Evolutionary conservation across 2,797 vertebrate genomes (phyloP), one percentile per base, ranked within the genome.

Genomic region (Australoheros facetus): DNA sequence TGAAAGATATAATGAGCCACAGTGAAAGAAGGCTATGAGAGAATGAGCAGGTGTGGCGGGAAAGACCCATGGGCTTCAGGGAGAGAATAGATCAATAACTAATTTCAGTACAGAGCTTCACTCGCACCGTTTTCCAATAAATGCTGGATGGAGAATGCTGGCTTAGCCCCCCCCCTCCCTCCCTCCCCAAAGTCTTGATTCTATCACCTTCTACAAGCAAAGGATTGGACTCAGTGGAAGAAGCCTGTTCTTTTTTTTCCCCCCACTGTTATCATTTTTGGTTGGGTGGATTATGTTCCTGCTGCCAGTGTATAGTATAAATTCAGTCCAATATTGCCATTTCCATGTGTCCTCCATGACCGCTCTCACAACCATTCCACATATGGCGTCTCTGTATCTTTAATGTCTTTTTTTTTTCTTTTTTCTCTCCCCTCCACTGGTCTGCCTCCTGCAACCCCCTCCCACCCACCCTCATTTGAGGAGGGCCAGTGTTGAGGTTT

Each of bases 71-170:
- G 92, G 91, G 93, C 93, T 94, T 91, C 83, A 77, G 93, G 91
- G 90, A 92, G 94, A 92, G 92, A 91, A 93, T 83, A 91, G 94
- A 95, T 95, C 95, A 95, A 95, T 95, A 95, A 95, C 94, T 95
- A 94, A 95, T 95, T 95, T 95, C 95, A 94, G 95, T 85, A 86
- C 91, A 89, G 83, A 94, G 95, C 94, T 94, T 93, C 92, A 94
- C 92, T 93, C 74, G 88, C 92, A 91, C 91, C 82, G 92, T 95
- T 95, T 95, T 95, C 94, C 94, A 95, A 95, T 95, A 95, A 95
- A 94, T 90, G 90, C 91, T 94, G 92, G 94, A 94, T 91, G 92
- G 92, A 93, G 91, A 92, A 90, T 56, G 81, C 83, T 90, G 92
- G 87, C 88, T 93, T 79, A 88, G 87, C 88, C 92, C 91, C 37